Evolutionary conservation across 92 coral and sea anemone species (phyloP).

Genomic region (Siderastrea siderea): DNA sequence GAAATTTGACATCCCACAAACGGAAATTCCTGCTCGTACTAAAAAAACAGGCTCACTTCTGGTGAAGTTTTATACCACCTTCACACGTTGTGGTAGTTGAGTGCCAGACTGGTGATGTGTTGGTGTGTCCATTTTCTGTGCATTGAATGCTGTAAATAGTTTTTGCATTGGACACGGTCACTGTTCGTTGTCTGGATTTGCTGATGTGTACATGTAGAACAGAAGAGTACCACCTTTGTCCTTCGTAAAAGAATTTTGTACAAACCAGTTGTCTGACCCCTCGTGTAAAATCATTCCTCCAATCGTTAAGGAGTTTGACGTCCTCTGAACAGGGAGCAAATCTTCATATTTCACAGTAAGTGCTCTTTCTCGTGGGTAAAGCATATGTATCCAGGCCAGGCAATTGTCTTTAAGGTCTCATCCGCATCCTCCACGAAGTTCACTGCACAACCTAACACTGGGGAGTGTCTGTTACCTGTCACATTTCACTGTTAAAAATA

Average conservation of each 20-base stretch:
- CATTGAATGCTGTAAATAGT: constrained; percentile 30
- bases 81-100: too few relatives aligned
- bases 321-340: constrained; percentile 60
- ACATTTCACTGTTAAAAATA: constrained; percentile 49
- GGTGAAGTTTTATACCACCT: constrained; percentile 20
- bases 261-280: constrained; percentile 60
- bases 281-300: constrained; percentile 62
- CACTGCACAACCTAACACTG: constrained; percentile 53
- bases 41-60: background rate
- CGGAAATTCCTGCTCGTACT: background rate
- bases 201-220: constrained; percentile 61
- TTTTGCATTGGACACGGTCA: constrained; percentile 46
- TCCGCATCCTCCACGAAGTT: constrained; percentile 61
- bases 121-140: constrained; percentile 21
- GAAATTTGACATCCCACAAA: background rate
- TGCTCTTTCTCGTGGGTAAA: constrained; percentile 57
- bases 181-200: constrained; percentile 14
- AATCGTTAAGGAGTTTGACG: constrained; percentile 62
- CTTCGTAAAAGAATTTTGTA: constrained; percentile 48
- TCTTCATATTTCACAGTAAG: constrained; percentile 58
- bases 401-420: constrained; percentile 62
- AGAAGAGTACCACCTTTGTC: constrained; percentile 69
- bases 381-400: constrained; percentile 70
- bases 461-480: constrained; percentile 57
- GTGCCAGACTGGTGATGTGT: background rate